Conservation (phyloP, 2,797 vertebrate genomes). For the Tokudaia tokunoshimensis region DNA sequence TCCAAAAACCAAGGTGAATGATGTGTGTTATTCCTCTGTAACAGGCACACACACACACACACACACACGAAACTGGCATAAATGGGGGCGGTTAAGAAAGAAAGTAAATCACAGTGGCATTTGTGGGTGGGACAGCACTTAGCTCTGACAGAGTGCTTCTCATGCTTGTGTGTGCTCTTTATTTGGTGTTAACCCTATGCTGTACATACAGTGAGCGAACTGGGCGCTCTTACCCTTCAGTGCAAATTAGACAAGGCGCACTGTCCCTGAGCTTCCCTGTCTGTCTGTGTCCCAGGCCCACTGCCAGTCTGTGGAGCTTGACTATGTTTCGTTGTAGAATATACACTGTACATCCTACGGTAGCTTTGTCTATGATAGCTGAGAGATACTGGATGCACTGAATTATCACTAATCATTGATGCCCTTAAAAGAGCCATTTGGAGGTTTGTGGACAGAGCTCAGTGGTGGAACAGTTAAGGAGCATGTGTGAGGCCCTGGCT, state of each 20-base stretch:
- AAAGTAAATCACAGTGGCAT: not conserved
- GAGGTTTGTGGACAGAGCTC: not conserved
- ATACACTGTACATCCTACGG: not conserved
- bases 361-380: not conserved
- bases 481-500: not conserved
- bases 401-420: not conserved
- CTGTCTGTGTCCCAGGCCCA: accelerated
- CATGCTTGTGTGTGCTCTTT: not conserved
- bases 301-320: not conserved
- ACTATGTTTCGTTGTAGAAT: not conserved
- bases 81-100: not conserved
- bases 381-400: not conserved
- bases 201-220: too few relatives aligned
- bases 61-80: not conserved
- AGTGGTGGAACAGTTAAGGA: not conserved
- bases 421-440: not conserved
- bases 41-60: not conserved
- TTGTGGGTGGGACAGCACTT: not conserved
- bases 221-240: not conserved
- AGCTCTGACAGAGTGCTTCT: not conserved
- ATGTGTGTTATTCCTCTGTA: not conserved
- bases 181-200: not conserved
- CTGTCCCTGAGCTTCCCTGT: not conserved
- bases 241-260: not conserved
- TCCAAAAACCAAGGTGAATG: too few relatives aligned